A percentile compares a stretch with the other conserved stretches of the same genome.
phyloP scores from a whole-genome alignment of 2,113 vertebrate species.

The Trematocara variabile region DNA sequence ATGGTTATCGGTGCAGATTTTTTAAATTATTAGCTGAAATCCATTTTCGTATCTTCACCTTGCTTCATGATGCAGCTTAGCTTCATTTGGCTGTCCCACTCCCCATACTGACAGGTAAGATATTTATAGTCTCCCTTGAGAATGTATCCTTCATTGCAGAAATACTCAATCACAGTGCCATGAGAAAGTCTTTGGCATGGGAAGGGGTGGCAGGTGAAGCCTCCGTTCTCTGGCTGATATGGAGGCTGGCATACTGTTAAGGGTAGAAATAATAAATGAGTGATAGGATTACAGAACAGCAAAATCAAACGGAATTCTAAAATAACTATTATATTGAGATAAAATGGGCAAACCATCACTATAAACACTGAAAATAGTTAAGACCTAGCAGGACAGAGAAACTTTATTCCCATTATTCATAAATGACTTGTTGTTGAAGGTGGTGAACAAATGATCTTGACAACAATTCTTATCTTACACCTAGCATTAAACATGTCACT shows the following conservation, averaged over 20 bases:
- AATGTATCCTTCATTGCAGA: slow-evolving; percentile 91
- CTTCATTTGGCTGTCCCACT: slow-evolving; percentile 91
- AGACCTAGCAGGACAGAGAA: background rate
- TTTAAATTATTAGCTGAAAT: background rate
- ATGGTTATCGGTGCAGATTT: background rate
- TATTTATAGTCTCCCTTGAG: slow-evolving; percentile 97
- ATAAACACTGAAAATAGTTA: background rate
- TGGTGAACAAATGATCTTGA: background rate
- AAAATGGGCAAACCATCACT: background rate
- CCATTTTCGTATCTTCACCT: slow-evolving; percentile 65
- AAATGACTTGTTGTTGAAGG: background rate
- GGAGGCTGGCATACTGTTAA: slow-evolving; percentile 85
- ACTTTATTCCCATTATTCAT: background rate
- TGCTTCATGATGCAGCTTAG: slow-evolving; percentile 89
- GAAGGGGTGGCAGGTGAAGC: slow-evolving; percentile 90
- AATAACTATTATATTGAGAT: background rate
- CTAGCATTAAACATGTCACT: background rate
- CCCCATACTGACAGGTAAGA: slow-evolving; percentile 91
- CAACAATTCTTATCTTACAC: background rate
- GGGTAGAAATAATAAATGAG: background rate
- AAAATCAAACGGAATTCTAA: background rate
- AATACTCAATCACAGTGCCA: slow-evolving; percentile 93
- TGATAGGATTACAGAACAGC: background rate
- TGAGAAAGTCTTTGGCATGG: slow-evolving; percentile 85
- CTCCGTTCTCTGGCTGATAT: slow-evolving; percentile 90